Evolutionary conservation across 2,888 invertebrate genomes (phyloP).

Genomic region (Globia sparganii): DNA sequence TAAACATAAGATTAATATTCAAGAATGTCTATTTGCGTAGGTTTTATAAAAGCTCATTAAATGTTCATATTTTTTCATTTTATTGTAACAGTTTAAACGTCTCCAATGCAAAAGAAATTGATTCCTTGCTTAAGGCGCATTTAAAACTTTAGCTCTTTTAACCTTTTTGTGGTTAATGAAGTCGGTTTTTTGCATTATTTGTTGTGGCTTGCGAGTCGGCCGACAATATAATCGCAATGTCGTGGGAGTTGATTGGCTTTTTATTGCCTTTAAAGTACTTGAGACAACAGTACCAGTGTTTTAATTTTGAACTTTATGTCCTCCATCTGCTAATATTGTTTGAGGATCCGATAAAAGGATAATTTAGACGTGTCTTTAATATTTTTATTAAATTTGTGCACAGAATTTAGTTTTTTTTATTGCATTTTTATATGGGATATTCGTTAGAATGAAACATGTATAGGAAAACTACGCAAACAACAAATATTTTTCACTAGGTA

Average conservation of each 20-base stretch:
- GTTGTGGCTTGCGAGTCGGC: slow-evolving; percentile 36
- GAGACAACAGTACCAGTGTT: slow-evolving; percentile 48
- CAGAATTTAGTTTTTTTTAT: slow-evolving; percentile 1
- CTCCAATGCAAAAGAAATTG: slow-evolving; percentile 32
- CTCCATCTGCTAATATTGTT: slow-evolving; percentile 37
- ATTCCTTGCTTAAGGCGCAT: slow-evolving; percentile 47
- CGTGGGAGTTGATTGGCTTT: slow-evolving; percentile 64
- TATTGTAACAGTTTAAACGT: slow-evolving; percentile 17
- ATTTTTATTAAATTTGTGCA: slow-evolving; percentile 21
- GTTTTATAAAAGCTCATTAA: slow-evolving; percentile 35
- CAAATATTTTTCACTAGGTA: background rate
- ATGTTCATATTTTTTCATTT: slow-evolving; percentile 22
- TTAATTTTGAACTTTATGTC: slow-evolving; percentile 52
- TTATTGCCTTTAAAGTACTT: slow-evolving; percentile 57
- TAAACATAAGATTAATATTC: slow-evolving; percentile 39
- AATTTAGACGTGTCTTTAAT: slow-evolving; percentile 9
- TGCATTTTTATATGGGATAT: background rate
- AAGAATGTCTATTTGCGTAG: slow-evolving; percentile 28
- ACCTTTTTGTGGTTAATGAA: slow-evolving; percentile 64
- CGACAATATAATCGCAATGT: slow-evolving; percentile 58
- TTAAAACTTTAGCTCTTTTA: slow-evolving; percentile 28
- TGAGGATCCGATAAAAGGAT: slow-evolving; percentile 27
- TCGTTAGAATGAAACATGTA: background rate
- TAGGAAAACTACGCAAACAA: background rate
- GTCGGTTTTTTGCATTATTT: slow-evolving; percentile 50